These are phyloP conservation scores for Peromyscus aztecus DNA, from an alignment of 2,797 vertebrate genomes.

Conservation along the genomic window DNA sequence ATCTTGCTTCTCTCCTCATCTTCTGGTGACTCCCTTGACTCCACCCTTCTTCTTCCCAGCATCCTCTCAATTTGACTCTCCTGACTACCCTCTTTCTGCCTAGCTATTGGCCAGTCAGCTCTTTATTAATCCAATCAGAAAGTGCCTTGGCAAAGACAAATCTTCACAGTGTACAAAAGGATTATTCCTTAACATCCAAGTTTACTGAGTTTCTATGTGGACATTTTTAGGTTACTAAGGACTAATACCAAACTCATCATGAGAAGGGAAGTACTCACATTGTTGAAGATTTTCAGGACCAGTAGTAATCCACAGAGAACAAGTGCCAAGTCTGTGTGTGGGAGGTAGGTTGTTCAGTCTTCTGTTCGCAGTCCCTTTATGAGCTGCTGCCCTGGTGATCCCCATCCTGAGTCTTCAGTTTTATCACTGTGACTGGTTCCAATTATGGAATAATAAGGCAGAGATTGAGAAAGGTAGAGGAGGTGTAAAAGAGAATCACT, in stretches of 20 bases:
- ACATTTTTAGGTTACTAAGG: background rate
- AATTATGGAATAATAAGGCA: background rate
- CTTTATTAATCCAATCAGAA: too few relatives aligned
- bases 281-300: background rate
- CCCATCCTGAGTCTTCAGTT: background rate
- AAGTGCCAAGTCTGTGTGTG: background rate
- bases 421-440: background rate
- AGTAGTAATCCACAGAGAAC: background rate
- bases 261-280: background rate
- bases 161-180: too few relatives aligned
- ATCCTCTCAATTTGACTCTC: too few relatives aligned
- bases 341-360: background rate
- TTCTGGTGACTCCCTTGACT: too few relatives aligned
- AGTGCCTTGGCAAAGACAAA: too few relatives aligned
- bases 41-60: too few relatives aligned
- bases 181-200: background rate
- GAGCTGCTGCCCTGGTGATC: background rate
- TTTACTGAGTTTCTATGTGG: background rate
- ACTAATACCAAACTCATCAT: background rate
- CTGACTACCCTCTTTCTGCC: too few relatives aligned
- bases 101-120: too few relatives aligned
- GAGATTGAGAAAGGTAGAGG: background rate
- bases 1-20: too few relatives aligned
- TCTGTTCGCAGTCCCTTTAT: background rate
- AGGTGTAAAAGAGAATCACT: background rate